Evolutionary conservation across 2,797 vertebrate genomes (phyloP).

Genomic region (Bradypodion pumilum): DNA sequence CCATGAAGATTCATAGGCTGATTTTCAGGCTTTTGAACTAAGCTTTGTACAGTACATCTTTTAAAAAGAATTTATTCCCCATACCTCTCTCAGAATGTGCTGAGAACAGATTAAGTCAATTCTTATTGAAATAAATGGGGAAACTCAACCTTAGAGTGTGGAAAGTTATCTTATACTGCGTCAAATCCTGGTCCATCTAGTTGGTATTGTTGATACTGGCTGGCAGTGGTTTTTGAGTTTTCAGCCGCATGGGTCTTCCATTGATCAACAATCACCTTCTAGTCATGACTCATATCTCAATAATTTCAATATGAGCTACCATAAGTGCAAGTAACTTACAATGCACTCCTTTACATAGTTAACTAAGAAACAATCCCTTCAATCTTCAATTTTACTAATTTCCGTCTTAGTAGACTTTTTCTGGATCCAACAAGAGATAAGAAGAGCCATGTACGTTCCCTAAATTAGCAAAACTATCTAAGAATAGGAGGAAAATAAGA

Average conservation of each 20-base stretch:
- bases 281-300: neutral
- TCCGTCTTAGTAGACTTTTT: neutral
- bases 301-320: neutral
- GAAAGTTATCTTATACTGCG: no score
- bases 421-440: neutral
- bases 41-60: neutral
- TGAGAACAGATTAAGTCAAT: neutral
- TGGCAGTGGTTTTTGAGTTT: no score
- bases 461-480: neutral
- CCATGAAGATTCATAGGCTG: neutral
- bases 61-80: neutral
- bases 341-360: neutral
- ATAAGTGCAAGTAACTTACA: neutral
- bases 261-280: no score
- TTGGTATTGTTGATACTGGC: no score
- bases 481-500: neutral
- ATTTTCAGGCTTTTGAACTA: neutral
- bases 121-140: neutral
- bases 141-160: no score
- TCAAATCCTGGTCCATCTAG: no score
- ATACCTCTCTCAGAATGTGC: neutral
- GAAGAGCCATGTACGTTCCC: neutral
- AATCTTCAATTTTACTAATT: no score
- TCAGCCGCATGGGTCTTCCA: no score
- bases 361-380: neutral